Base-by-base conservation (phyloP, 2,113 vertebrate genomes). In the Origma solitaria region DNA sequence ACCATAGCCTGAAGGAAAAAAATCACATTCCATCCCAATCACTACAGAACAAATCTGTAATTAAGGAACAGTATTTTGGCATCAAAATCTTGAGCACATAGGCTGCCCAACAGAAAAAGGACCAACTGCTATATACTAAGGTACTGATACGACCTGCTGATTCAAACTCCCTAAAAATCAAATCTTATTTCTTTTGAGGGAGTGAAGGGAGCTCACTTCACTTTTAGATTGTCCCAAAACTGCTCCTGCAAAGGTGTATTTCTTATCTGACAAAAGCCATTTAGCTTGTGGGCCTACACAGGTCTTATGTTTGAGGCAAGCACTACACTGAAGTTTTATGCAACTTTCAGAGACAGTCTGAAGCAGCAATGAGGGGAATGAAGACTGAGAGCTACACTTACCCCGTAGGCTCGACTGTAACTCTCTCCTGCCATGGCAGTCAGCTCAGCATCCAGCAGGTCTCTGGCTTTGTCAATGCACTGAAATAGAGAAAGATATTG, bases 381-480 rank as follows among this genome's bases (percentile, higher is more conserved):
- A 76, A 71, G 40, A 37, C 27, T 72, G 56, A 62, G 22, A 15
- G 19, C 5, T 5, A 14, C 31, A 79, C 98, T 98, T 88, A 99
- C 99, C 97, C 99, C 99, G 0, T 99, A 99, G 7, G 99, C 99
- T 83, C 99, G 98, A 69, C 99, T 99, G 97, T 99, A 99, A 97
- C 99, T 99, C 98, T 99, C 99, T 65, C 99, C 99, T 30, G 99
- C 99, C 99, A 99, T 99, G 47, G 99, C 99, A 0, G 99, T 99
- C 87, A 99, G 97, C 96, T 99, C 99, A 2, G 99, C 99, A 73
- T 99, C 99, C 91, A 99, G 97, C 54, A 99, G 98, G 96, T 99
- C 99, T 97, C 99, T 98, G 83, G 99, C 99, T 97, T 99, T 99
- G 97, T 99, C 99, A n/a, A 99, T 99, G 93, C 99, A 99, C 99